phyloP scores from a whole-genome alignment of 2,797 vertebrate species.

The Aratinga solstitialis region DNA sequence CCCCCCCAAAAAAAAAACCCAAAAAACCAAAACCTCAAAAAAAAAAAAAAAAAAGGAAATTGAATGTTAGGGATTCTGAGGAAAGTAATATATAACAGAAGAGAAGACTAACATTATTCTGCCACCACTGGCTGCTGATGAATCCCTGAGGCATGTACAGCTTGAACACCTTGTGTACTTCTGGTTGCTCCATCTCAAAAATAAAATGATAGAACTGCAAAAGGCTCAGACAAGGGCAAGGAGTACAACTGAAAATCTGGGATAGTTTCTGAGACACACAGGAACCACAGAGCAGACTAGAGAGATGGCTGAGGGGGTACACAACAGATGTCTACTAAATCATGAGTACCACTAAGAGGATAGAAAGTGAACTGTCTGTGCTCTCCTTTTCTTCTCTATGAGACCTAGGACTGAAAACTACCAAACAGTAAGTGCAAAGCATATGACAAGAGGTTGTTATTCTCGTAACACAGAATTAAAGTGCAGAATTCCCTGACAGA shows the following conservation, averaged over 20 bases:
- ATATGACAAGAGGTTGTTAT: not conserved
- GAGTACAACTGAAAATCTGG: not conserved
- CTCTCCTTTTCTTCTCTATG: not conserved
- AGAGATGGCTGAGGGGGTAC: not conserved
- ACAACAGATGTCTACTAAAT: not conserved
- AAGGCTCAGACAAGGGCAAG: not conserved
- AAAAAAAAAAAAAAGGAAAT: not conserved
- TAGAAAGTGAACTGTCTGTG: not conserved
- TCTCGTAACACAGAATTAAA: not conserved
- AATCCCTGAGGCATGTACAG: conserved; percentile 19
- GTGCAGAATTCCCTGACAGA: not conserved
- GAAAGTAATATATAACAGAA: conserved; percentile 21
- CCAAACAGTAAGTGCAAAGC: not conserved
- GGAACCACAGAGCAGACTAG: not conserved
- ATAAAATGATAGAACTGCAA: not conserved
- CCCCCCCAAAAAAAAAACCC: not conserved
- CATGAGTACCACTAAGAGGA: not conserved
- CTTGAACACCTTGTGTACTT: not conserved
- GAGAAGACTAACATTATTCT: conserved; percentile 1
- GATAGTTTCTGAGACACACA: not conserved
- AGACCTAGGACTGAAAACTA: not conserved
- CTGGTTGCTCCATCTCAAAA: not conserved
- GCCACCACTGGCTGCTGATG: not conserved
- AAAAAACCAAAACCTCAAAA: not conserved
- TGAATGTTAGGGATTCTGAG: not conserved